A percentile compares a stretch with the other conserved stretches of the same genome.
These are phyloP conservation scores for Ivindomyrus marchei DNA, from an alignment of 2,113 vertebrate species.

Conservation along the genomic window DNA sequence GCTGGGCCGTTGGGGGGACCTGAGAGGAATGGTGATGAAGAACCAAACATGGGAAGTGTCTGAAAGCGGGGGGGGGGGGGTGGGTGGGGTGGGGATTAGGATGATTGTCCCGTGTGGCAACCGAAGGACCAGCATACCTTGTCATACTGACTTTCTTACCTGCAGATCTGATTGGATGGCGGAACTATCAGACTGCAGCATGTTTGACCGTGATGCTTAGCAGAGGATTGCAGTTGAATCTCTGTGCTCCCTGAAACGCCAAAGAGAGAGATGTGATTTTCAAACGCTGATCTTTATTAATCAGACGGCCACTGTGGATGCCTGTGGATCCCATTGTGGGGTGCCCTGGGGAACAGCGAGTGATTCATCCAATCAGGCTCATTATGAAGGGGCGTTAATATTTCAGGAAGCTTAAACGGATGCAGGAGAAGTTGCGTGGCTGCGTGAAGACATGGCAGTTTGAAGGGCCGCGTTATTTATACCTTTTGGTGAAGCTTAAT, in stretches of 20 bases:
- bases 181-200: conserved; percentile 30
- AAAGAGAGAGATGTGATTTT: conserved; percentile 47
- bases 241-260: conserved; percentile 44
- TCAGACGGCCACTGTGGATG: conserved; percentile 52
- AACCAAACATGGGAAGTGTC: neutral
- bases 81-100: neutral
- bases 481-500: conserved; percentile 46
- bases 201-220: conserved; percentile 13
- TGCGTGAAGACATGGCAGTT: conserved; percentile 20
- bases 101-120: neutral
- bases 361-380: conserved; percentile 66
- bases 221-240: conserved; percentile 49
- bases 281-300: conserved; percentile 63
- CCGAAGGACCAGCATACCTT: neutral
- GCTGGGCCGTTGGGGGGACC: neutral
- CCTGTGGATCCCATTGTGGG: conserved; percentile 45
- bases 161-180: conserved; percentile 35
- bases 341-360: conserved; percentile 63
- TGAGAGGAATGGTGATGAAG: neutral
- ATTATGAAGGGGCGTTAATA: conserved; percentile 68
- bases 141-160: neutral
- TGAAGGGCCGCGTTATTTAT: conserved; percentile 58
- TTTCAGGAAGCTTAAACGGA: conserved; percentile 60
- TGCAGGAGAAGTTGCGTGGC: conserved; percentile 67
- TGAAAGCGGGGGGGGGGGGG: neutral